These are phyloP conservation scores for Pyrrhosoma nymphula DNA, from an alignment of 2,888 invertebrate species.

Conservation along the genomic window DNA sequence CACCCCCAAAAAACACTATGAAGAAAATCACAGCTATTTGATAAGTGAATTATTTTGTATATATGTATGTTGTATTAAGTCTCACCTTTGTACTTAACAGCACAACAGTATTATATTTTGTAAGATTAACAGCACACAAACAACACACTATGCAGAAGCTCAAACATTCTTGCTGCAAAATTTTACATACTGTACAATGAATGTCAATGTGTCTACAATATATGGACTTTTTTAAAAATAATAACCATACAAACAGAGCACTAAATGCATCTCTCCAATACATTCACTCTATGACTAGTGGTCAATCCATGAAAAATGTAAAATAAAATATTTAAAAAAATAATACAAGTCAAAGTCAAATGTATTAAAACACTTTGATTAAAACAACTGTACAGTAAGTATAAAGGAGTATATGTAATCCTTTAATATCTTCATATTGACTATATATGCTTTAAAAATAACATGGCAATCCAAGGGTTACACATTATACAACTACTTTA, in stretches of 20 bases:
- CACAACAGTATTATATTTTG: background rate
- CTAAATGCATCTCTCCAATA: background rate
- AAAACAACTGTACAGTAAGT: slow-evolving; percentile 45
- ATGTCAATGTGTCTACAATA: background rate
- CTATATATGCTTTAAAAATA: slow-evolving; percentile 31
- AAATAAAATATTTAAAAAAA: slow-evolving; percentile 40
- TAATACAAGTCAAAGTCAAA: slow-evolving; percentile 43
- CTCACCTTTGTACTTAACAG: slow-evolving; percentile 22
- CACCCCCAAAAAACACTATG: slow-evolving; percentile 3
- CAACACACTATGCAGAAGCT: slow-evolving; percentile 6
- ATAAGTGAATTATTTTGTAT: slow-evolving; percentile 2
- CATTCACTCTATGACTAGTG: slow-evolving; percentile 40
- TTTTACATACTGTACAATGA: slow-evolving; percentile 24
- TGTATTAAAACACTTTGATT: background rate
- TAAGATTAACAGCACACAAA: slow-evolving; percentile 16
- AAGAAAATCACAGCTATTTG: slow-evolving; percentile 30
- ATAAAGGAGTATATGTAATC: background rate
- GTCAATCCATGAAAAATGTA: slow-evolving; percentile 38
- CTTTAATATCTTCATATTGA: background rate
- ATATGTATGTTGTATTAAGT: background rate
- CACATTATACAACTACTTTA: background rate
- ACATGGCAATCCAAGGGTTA: background rate
- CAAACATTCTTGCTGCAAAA: slow-evolving; percentile 12
- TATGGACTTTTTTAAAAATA: background rate
- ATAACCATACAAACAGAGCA: background rate